Evolutionary conservation across 2,797 vertebrate genomes (phyloP).

Genomic region (Enteromius afrohamiltoni): DNA sequence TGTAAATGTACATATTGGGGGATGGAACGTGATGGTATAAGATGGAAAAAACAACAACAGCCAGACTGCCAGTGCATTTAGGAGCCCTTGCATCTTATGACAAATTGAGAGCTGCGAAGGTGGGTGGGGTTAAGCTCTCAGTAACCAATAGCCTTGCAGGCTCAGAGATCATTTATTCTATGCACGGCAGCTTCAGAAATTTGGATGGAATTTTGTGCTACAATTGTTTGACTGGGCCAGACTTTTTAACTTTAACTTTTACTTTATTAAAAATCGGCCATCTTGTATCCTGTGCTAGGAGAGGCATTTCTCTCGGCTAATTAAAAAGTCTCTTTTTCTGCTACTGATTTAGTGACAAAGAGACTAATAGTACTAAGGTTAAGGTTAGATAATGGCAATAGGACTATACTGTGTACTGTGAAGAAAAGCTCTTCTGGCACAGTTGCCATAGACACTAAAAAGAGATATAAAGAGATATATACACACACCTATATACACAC

Average conservation of each 20-base stretch:
- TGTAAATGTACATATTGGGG: constrained; percentile 32
- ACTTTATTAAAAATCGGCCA: constrained; percentile 9
- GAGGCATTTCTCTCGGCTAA: not conserved
- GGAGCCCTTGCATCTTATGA: not conserved
- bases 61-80: constrained; percentile 12
- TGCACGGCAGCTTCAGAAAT: constrained; percentile 12
- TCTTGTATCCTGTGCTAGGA: constrained; percentile 11
- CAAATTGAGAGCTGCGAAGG: not conserved
- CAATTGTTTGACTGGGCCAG: not conserved
- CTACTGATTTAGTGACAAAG: constrained; percentile 27
- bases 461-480: not conserved
- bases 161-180: constrained; percentile 13
- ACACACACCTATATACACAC: not conserved
- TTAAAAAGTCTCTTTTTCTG: not conserved
- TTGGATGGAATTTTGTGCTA: constrained; percentile 20
- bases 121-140: constrained; percentile 3
- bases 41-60: not conserved
- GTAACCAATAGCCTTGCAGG: constrained; percentile 1
- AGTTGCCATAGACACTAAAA: constrained; percentile 17
- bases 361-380: constrained; percentile 15
- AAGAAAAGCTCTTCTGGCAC: not conserved
- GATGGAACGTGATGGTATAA: not conserved
- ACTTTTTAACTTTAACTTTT: constrained; percentile 22
- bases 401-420: not conserved
- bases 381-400: not conserved